These are phyloP conservation scores for Melinaea marsaeus DNA, from an alignment of 2,888 invertebrate genomes.

Conservation along the genomic window DNA sequence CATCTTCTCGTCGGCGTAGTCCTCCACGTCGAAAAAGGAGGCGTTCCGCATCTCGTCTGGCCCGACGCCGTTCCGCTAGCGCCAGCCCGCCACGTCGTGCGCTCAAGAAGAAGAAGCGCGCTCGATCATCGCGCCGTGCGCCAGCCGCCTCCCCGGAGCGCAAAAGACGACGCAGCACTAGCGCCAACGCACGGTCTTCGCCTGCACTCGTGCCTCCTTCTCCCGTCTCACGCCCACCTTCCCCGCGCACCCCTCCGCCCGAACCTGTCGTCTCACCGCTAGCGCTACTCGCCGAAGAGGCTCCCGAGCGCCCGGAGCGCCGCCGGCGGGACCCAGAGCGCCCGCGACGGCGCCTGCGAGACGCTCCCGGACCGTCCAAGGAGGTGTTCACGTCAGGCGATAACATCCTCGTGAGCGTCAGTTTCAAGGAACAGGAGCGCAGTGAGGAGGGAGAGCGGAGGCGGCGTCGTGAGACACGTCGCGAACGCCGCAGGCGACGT, in stretches of 20 bases:
- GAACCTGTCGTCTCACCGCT: constrained; percentile 62
- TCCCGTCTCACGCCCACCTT: constrained; percentile 73
- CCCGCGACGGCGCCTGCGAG: constrained; percentile 38
- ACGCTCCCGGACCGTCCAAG: constrained; percentile 81
- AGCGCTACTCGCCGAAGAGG: constrained; percentile 44
- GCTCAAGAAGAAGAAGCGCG: constrained; percentile 54
- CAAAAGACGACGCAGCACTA: constrained; percentile 49
- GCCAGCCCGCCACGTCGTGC: constrained; percentile 45
- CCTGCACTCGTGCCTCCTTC: constrained; percentile 39
- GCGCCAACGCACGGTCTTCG: constrained; percentile 33
- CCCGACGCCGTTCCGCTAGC: constrained; percentile 42
- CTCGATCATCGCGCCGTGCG: constrained; percentile 43
- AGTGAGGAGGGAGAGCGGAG: constrained; percentile 51
- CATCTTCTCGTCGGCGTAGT: constrained; percentile 38
- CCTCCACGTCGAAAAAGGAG: constrained; percentile 42
- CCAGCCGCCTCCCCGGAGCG: constrained; percentile 49
- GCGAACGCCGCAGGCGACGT: constrained; percentile 39
- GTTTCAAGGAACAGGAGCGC: constrained; percentile 85
- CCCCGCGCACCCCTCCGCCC: constrained; percentile 80
- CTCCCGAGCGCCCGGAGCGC: constrained; percentile 39
- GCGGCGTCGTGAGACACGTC: constrained; percentile 40
- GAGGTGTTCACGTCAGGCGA: constrained; percentile 96
- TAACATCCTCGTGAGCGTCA: constrained; percentile 94
- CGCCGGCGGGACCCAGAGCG: constrained; percentile 37
- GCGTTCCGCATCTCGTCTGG: constrained; percentile 43